Percentiles rank a stretch among this genome's conserved stretches.
Conservation (phyloP, 2,797 vertebrate genomes). For the Menidia menidia region DNA sequence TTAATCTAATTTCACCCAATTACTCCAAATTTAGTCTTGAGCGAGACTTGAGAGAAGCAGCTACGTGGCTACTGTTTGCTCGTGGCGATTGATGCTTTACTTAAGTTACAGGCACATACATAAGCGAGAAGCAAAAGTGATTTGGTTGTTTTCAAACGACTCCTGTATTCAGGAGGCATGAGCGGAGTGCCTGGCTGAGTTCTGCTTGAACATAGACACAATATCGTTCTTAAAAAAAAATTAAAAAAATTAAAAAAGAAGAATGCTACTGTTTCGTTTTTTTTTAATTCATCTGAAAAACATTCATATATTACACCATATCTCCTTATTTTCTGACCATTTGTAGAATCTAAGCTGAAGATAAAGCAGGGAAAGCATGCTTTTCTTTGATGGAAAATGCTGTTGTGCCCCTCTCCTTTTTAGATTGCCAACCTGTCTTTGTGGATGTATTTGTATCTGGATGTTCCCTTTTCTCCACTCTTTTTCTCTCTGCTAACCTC, state of each 20-base stretch:
- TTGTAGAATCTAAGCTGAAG: constrained; percentile 13
- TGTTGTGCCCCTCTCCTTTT: constrained; percentile 17
- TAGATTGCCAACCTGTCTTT: constrained; percentile 18
- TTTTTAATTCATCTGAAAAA: constrained; percentile 56
- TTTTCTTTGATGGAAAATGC: constrained; percentile 23
- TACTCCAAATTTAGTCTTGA: not conserved
- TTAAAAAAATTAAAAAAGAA: not conserved
- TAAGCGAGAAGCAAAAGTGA: constrained; percentile 50
- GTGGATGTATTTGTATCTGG: constrained; percentile 13
- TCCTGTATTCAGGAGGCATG: constrained; percentile 30
- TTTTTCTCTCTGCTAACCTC: constrained; percentile 32
- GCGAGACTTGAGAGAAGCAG: not conserved
- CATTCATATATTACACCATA: constrained; percentile 14
- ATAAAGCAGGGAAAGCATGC: constrained; percentile 24
- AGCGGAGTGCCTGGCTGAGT: constrained; percentile 39
- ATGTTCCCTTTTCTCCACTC: constrained; percentile 3
- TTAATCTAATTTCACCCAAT: not conserved
- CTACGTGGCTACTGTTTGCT: not conserved
- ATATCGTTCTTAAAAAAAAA: constrained; percentile 50
- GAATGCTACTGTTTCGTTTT: constrained; percentile 46
- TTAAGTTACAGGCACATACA: constrained; percentile 10
- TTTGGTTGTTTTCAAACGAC: constrained; percentile 66
- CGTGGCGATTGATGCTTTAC: not conserved
- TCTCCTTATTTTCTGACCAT: not conserved
- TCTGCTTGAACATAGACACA: constrained; percentile 49